Evolutionary conservation across 2,797 vertebrate species (phyloP), one percentile per base, ranked within the genome.

Genomic region (Argentina silus): DNA sequence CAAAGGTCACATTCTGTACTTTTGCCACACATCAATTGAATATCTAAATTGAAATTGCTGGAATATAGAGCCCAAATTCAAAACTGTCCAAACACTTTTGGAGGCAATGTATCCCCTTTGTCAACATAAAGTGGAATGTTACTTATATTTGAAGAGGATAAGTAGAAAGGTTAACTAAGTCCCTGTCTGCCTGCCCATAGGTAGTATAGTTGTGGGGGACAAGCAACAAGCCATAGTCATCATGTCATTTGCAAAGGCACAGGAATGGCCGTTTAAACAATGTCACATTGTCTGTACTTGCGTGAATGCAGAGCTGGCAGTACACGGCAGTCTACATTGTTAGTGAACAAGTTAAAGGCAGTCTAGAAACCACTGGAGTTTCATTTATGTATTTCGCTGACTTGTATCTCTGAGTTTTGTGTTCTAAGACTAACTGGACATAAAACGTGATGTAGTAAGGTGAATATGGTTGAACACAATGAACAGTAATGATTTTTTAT

Each of bases 231-330:
- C 36, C 14, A n/a, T 61, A 14, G 59, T 61, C 23, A 43, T 36
- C 15, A 14, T 65, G 63, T 21, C 44, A 27, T 47, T 66, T 67
- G 7, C 21, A 67, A 66, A 66, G 12, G 90, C 78, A 69, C 75
- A 79, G 85, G 48, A 61, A 48, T 67, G 56, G 63, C 70, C 76
- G 65, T 83, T 80, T 83, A 85, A 85, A 91, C 86, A 83, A 83
- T 85, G 85, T 80, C 62, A 81, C 81, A 85, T 93, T 94, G 92
- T 93, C 80, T 84, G 77, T 73, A 17, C 80, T 85, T 89, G 80
- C 89, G 89, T 87, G 59, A 93, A 72, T 93, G 91, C 91, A 83
- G 90, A 91, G 81, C 84, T 89, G 75, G 91, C 91, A 92, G 74
- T 85, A 84, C 87, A 51, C 78, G 63, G 74, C 74, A 56, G 74